Base-by-base conservation (phyloP, 2,888 invertebrate species). In the Scelioninae gen. 2 region DNA sequence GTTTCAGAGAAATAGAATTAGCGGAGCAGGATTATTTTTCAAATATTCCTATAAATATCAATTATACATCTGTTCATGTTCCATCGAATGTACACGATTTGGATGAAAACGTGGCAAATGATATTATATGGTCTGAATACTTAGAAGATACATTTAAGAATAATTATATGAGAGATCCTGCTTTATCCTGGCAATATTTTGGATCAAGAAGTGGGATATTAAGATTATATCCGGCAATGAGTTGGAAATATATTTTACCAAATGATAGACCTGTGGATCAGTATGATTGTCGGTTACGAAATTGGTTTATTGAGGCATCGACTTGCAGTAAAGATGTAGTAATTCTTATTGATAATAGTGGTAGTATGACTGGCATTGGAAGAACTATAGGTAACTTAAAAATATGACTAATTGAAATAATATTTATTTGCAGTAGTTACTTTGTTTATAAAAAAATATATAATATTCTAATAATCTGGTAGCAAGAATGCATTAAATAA, bases 261-360 rank as follows among this genome's bases (percentile, higher is more conserved):
- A 67, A 41, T 0, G 78, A 74, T 7, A 74, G 78, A 43, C 75
- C 78, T 0, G 87, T 88, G 4, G 96, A 97, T 84, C 90, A 93
- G 1, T 98, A 96, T 86, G 98, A 99, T 86, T 97, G 96, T 81
- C 90, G 98, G 58, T 93, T 94, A 43, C 90, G 94, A 67, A 94
- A 95, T 39, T 98, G 97, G 97, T 99, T 96, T 85, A 96, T 98
- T 76, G 96, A 97, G 87, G 98, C 98, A 0, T 96, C 98, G 0
- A 97, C 98, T 0, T 97, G 97, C 81, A 96, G 98, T 6, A 99
- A 99, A 87, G 98, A 98, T 83, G 93, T 99, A 79, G 91, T 99
- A 22, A 96, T 99, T 69, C 88, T 99, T 60, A 89, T 99, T 73
- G 99, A 99, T 84, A 92, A 93, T 64, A 97, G 97, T 50, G 99